Percentiles rank a stretch among this genome's conserved stretches.
These are phyloP conservation scores for Drosophila watanabei DNA, from an alignment of 1,140 invertebrate species.

Conservation along the genomic window DNA sequence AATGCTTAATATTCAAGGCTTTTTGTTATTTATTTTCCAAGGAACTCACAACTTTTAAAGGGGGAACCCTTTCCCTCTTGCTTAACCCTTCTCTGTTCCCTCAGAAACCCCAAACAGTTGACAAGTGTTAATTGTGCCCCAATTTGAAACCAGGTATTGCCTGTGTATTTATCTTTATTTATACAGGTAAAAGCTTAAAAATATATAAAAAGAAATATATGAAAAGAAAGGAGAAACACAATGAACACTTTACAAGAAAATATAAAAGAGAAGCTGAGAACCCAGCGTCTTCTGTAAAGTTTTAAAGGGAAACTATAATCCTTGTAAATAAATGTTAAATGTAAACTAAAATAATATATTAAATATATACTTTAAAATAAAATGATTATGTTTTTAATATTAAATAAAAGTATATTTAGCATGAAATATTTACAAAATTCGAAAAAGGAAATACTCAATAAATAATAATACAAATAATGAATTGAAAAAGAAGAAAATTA, in stretches of 20 bases:
- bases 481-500: no score
- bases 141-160: constrained; percentile 12
- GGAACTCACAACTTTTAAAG: neutral
- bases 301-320: neutral
- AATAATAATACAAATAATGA: no score
- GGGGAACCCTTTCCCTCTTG: neutral
- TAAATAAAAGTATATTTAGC: no score
- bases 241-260: neutral
- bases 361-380: no score
- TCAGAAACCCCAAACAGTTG: constrained; percentile 28
- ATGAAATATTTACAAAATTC: no score
- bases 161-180: constrained; percentile 1
- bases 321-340: no score
- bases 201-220: no score
- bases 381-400: no score
- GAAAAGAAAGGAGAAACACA: neutral
- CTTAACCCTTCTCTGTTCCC: neutral
- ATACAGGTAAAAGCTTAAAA: constrained; percentile 2
- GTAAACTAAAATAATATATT: no score
- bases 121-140: constrained; percentile 58
- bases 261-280: neutral
- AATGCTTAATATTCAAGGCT: neutral
- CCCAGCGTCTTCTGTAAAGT: neutral
- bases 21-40: neutral
- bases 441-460: no score